phyloP scores from a whole-genome alignment of 2,888 invertebrate species.

The Pasiphila rectangulata region DNA sequence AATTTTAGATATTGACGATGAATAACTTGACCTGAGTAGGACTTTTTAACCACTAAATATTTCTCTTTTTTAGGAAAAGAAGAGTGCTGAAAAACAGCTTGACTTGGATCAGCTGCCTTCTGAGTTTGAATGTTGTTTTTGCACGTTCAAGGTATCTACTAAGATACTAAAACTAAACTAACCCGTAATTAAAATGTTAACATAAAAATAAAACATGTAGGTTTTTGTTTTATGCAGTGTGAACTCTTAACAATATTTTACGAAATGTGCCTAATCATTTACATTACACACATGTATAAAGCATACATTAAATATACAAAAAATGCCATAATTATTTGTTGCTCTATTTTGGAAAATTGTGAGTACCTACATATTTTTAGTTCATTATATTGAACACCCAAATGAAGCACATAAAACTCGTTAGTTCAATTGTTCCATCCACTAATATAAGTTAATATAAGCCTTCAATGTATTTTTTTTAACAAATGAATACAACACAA shows the following conservation, averaged over 20 bases:
- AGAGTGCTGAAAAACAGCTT: slow-evolving; percentile 86
- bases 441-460: no score
- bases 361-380: no score
- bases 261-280: background rate
- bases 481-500: background rate
- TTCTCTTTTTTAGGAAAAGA: slow-evolving; percentile 83
- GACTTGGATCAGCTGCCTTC: slow-evolving; percentile 94
- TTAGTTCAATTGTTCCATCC: no score
- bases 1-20: slow-evolving; percentile 3
- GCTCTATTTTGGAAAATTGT: background rate
- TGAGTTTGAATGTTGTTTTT: slow-evolving; percentile 98
- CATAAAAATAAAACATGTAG: slow-evolving; percentile 1
- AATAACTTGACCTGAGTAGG: slow-evolving; percentile 4
- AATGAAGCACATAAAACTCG: no score
- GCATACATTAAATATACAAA: background rate
- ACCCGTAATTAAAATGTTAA: slow-evolving; percentile 3
- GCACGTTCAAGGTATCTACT: slow-evolving; percentile 92
- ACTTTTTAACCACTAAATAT: slow-evolving; percentile 53
- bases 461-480: no score
- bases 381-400: no score
- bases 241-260: no score
- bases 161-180: slow-evolving; percentile 58
- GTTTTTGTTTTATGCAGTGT: background rate
- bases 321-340: no score
- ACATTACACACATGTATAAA: background rate